Base-by-base conservation (phyloP, 2,888 invertebrate species). In the Cremastinae sp. region DNA sequence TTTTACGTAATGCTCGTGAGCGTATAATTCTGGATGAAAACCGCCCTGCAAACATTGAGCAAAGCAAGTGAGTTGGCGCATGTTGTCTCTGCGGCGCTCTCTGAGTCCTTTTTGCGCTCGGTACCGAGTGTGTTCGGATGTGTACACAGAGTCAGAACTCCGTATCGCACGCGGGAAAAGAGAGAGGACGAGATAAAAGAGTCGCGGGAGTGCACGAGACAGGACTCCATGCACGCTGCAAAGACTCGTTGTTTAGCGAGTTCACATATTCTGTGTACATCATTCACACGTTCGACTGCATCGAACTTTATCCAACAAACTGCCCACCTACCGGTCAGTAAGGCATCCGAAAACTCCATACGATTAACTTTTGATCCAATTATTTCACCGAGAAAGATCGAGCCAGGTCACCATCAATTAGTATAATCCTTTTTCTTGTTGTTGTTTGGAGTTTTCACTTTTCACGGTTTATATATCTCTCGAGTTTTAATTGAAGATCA, bases 61-160 rank as follows among this genome's bases (percentile, higher is more conserved):
- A 18, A 28, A 41, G 43, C 65, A 20, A 65, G 45, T 4, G 43
- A 66, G 41, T n/a, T 35, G 18, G 22, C 49, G 45, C 49, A 39
- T 71, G 61, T 75, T 75, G 66, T 71, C 66, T 65, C 70, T 55
- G 71, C 53, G 45, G 53, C 35, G 41, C 69, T 16, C 16, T 55
- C 59, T 41, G 1, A 49, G 49, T 56, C 71, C 56, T 62, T 71
- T 49, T 55, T 47, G 62, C 53, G 51, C 43, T 12, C 18, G 10
- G 53, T 58, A 59, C 47, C 39, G 41, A 41, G 41, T 37, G 49
- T 20, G 53, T 39, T 65, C 55, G 39, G 49, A 43, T 66, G 59
- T 65, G 64, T 39, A 61, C 28, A 55, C 53, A 55, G 9, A 37
- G 12, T 18, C n/a, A 14, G 41, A 71, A 71, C 66, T 75, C 65